Evolutionary conservation across 2,797 vertebrate species (phyloP).

Genomic region (Apogon talboti): DNA sequence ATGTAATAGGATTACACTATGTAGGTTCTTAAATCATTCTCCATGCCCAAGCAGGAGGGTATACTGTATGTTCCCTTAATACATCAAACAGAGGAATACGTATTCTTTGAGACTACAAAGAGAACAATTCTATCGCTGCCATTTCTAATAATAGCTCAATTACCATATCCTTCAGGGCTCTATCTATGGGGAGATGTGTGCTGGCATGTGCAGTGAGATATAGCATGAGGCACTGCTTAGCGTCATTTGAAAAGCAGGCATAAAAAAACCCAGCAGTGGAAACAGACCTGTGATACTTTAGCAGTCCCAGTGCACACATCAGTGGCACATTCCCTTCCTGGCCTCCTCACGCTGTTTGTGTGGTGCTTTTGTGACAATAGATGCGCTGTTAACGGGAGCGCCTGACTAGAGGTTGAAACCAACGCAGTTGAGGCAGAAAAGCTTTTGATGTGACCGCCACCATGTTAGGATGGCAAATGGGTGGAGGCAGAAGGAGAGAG

Average conservation of each 20-base stretch:
- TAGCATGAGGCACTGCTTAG: conserved; percentile 50
- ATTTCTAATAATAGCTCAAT: conserved; percentile 77
- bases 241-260: conserved; percentile 59
- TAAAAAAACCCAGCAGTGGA: conserved; percentile 40
- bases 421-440: conserved; percentile 35
- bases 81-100: conserved; percentile 72
- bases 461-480: conserved; percentile 44
- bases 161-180: conserved; percentile 74
- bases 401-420: conserved; percentile 59
- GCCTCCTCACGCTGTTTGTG: conserved; percentile 29
- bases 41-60: conserved; percentile 43
- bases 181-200: conserved; percentile 68
- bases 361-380: conserved; percentile 57
- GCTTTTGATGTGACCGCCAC: conserved; percentile 54
- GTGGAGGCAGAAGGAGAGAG: conserved; percentile 33
- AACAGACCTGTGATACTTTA: conserved; percentile 43
- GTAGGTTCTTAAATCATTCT: conserved; percentile 59
- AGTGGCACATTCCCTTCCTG: conserved; percentile 32
- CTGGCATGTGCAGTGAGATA: conserved; percentile 58
- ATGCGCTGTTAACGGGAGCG: conserved; percentile 51
- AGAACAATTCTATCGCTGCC: conserved; percentile 72
- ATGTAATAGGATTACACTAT: conserved; percentile 54
- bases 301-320: conserved; percentile 33
- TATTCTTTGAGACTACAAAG: conserved; percentile 76
- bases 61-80: conserved; percentile 48